Base-by-base conservation (phyloP, 92 coral and sea anemone species). In the Diadumene lineata region DNA sequence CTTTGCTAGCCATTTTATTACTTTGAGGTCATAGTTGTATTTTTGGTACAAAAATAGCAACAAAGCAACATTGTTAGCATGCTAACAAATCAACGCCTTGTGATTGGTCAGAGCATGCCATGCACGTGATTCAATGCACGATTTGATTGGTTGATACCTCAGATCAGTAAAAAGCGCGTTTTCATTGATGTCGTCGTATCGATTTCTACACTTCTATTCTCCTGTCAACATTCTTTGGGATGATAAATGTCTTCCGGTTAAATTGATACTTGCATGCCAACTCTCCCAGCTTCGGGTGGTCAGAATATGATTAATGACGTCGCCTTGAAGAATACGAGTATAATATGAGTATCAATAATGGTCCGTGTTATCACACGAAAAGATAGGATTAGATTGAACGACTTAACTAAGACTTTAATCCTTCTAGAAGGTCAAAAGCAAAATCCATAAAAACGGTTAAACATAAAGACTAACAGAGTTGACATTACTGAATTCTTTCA, bases 201-300 rank as follows among this genome's bases (percentile, higher is more conserved):
- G 68, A 15, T 62, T 62, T 62, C 68, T 28, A 23, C 9, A 19
- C 38, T 29, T 38, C 48, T 38, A 19, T 50, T 38, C 33, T 72
- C 19, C 79, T 63, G 70, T 74, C 79, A 74, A 74, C 69, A 74
- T 63, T 60, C 61, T 31, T 29, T 31, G 11, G 82, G 29, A 56
- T 78, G 82, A 78, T 67, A 50, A 67, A 78, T 78, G 76, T 64
- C 82, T 78, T 78, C 82, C 75, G 82, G 82, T 72, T 31, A 23
- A 53, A 29, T 19, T 10, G 77, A 72, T 72, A 65, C 63, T 34
- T 43, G 33, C 48, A 56, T 22, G 26, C 7, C 50, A 63, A 51
- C 69, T 57, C 56, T n/a, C 63, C 73, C 72, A 67, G 82, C 70
- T 67, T 34, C 48, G 66, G 66, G 78, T 62, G 34, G 78, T n/a